Conservation (phyloP, 2,113 vertebrate species). For the Lipotes vexillifer region DNA sequence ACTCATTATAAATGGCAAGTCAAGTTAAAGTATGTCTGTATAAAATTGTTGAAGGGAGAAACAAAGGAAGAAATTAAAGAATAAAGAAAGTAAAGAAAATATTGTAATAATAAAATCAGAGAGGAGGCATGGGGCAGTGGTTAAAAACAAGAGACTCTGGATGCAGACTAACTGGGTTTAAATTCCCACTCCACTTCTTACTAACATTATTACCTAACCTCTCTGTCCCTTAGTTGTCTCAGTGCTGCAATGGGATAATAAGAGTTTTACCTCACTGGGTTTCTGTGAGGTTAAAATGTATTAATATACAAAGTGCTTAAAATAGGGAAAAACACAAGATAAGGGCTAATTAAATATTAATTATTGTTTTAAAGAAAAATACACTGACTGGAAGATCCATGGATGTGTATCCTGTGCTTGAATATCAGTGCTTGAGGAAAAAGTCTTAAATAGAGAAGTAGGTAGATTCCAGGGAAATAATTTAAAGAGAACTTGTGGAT, state of each 20-base stretch:
- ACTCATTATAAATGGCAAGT: slow-evolving; percentile 8
- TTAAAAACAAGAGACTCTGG: background rate
- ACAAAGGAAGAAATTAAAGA: background rate
- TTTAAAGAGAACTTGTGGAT: background rate
- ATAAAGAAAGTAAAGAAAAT: background rate
- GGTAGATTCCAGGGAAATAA: background rate
- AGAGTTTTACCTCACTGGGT: background rate
- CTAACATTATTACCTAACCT: background rate
- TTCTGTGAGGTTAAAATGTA: slow-evolving; percentile 24
- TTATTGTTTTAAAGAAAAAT: slow-evolving; percentile 8
- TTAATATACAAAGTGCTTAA: background rate
- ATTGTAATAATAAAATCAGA: background rate
- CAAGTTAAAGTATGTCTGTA: background rate
- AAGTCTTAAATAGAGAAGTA: background rate
- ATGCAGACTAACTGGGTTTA: background rate
- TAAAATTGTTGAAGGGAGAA: background rate
- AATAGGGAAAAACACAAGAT: background rate
- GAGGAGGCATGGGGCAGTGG: background rate
- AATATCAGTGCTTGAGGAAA: background rate
- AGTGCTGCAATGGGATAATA: background rate
- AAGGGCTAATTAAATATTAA: background rate
- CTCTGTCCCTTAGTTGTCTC: background rate
- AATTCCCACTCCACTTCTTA: background rate
- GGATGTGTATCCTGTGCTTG: background rate
- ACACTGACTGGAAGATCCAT: background rate